Evolutionary conservation across 2,797 vertebrate genomes (phyloP).

Genomic region (Lerista edwardsae): DNA sequence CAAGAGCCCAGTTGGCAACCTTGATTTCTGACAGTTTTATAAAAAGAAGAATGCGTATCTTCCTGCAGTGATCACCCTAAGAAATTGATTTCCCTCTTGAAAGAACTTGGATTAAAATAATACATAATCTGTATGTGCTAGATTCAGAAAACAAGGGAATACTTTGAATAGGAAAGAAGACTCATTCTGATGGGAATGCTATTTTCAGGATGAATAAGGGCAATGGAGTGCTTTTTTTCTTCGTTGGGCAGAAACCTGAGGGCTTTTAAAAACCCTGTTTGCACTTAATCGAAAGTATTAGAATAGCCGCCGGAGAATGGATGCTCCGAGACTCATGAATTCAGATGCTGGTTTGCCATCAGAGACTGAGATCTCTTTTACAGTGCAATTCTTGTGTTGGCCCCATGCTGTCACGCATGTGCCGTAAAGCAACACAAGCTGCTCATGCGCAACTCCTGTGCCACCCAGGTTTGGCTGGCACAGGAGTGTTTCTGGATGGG

Average conservation of each 20-base stretch:
- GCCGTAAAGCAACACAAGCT: too few species aligned
- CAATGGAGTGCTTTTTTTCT: neutral
- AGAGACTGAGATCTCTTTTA: neutral
- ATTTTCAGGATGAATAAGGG: neutral
- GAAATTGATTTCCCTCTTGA: constrained; percentile 33
- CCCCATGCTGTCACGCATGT: too few species aligned
- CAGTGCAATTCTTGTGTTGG: too few species aligned
- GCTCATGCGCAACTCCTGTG: too few species aligned
- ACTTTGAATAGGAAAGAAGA: constrained; percentile 4
- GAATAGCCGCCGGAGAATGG: neutral
- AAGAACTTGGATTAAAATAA: constrained; percentile 16
- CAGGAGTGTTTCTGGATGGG: too few species aligned
- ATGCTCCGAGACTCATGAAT: neutral
- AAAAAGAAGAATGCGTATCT: constrained; percentile 46
- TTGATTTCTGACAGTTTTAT: constrained; percentile 44
- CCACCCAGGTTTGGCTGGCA: too few species aligned
- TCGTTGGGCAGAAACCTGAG: neutral
- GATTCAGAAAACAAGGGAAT: neutral
- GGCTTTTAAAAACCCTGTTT: neutral
- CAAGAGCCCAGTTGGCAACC: constrained; percentile 47
- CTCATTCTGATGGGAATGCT: neutral
- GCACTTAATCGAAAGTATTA: neutral
- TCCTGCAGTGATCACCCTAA: constrained; percentile 22
- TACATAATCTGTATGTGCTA: neutral
- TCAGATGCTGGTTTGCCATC: neutral